Conservation (phyloP, 2,888 invertebrate genomes). For the Pinctada fucata region DNA sequence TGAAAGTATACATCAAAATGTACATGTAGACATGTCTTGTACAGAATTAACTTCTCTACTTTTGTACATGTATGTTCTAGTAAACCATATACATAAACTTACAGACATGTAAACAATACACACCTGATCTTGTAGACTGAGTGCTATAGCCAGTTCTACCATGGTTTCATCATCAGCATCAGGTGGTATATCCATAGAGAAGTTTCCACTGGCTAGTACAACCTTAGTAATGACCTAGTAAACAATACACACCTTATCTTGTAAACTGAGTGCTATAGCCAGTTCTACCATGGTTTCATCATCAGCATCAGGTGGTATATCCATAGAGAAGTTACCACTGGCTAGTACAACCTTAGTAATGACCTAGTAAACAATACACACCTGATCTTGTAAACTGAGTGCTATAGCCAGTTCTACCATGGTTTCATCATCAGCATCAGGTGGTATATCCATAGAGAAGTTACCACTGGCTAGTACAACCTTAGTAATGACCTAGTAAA, state of each 20-base stretch:
- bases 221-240: conserved; percentile 67
- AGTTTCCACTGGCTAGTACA: conserved; percentile 77
- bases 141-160: conserved; percentile 96
- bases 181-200: conserved; percentile 92
- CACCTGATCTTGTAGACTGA: conserved; percentile 86
- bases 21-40: neutral
- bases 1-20: too few species aligned
- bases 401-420: conserved; percentile 98
- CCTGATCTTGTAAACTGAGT: conserved; percentile 86
- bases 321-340: conserved; percentile 83
- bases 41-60: neutral
- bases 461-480: conserved; percentile 77
- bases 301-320: conserved; percentile 95
- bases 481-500: conserved; percentile 51
- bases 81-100: too few species aligned
- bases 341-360: conserved; percentile 75
- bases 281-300: conserved; percentile 98
- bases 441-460: conserved; percentile 91
- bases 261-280: conserved; percentile 95
- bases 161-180: conserved; percentile 98
- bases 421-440: conserved; percentile 97
- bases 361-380: too few species aligned
- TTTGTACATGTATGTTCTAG: neutral
- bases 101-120: too few species aligned
- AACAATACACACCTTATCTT: conserved; percentile 77